Evolutionary conservation across 2,888 invertebrate species (phyloP), one percentile per base, ranked within the genome.

Genomic region (Byasa hedistus): DNA sequence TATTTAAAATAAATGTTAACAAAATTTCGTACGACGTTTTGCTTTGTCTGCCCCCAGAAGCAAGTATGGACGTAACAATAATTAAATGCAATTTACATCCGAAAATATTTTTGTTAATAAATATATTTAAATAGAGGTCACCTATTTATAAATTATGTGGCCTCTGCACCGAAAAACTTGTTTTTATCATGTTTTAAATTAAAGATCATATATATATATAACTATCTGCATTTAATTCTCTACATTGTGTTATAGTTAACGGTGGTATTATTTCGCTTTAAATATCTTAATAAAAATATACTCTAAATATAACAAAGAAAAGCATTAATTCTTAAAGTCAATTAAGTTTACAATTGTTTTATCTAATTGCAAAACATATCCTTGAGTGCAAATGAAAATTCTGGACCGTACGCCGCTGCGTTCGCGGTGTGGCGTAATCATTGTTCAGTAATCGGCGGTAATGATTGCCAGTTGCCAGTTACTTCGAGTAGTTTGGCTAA

Each of bases 351-450:
- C 22, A 22, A 54, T 22, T 54, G 32, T 60, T 66, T 51, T 56
- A 60, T 56, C 57, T n/a, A 21, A 61, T 66, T 66, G 52, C 61
- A 23, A 61, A 57, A 66, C 22, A 36, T 24, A 66, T 66, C 61
- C 65, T 66, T 66, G 61, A 66, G 57, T 61, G 51, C 36, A 51
- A 59, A 59, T 60, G 60, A 68, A 67, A 61, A 59, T 56, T 52
- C 60, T 64, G 64, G 57, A 61, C 57, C 64, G 36, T 59, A 61
- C 57, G 57, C 39, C 57, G 39, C 21, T 54, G 39, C 60, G 60
- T 61, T 68, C 57, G 27, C 51, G 32, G 48, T 52, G 36, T 67
- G 64, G 61, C 61, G 64, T 59, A 64, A 68, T 64, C 57, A 51
- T 59, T n/a, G 60, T 64, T 61, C 57, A 64, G 61, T 68, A 64